phyloP scores from a whole-genome alignment of 2,797 vertebrate genomes.

The Erithacus rubecula region DNA sequence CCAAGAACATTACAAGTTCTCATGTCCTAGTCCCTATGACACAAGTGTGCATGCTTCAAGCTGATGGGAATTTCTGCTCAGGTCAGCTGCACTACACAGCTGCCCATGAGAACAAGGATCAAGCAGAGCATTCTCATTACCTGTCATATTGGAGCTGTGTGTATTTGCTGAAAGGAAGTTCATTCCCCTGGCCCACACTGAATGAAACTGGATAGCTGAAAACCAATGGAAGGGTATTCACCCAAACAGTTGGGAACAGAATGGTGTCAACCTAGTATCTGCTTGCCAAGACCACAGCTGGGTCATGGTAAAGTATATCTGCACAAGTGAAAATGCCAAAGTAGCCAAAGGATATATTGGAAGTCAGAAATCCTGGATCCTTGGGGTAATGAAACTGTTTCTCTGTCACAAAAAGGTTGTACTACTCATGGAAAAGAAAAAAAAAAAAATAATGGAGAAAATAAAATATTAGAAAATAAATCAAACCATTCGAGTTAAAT shows the following conservation, averaged over 20 bases:
- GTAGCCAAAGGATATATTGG: slow-evolving; percentile 59
- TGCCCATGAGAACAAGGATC: not conserved
- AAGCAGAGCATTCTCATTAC: not conserved
- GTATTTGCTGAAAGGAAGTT: slow-evolving; percentile 64
- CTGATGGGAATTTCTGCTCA: not conserved
- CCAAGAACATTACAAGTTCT: not conserved
- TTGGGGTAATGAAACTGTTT: slow-evolving; percentile 56
- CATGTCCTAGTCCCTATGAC: not conserved
- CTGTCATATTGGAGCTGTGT: slow-evolving; percentile 8
- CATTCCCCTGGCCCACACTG: slow-evolving; percentile 30
- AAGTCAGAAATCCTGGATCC: slow-evolving; percentile 46
- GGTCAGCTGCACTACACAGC: not conserved
- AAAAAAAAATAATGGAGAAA: not conserved
- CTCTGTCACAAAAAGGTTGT: slow-evolving; percentile 59
- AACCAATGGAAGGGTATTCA: slow-evolving; percentile 40
- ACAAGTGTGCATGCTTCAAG: not conserved
- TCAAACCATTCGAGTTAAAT: not conserved
- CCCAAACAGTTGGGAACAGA: slow-evolving; percentile 39
- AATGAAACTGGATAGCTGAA: slow-evolving; percentile 50
- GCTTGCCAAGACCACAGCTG: slow-evolving; percentile 29
- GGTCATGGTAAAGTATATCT: slow-evolving; percentile 47
- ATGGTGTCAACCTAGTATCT: slow-evolving; percentile 40
- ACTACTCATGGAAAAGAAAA: slow-evolving; percentile 5
- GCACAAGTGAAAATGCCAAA: slow-evolving; percentile 66
- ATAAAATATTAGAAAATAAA: not conserved